Evolutionary conservation across 2,113 vertebrate species (phyloP), one percentile per base, ranked within the genome.

Genomic region (Neolamprologus caudopunctatus): DNA sequence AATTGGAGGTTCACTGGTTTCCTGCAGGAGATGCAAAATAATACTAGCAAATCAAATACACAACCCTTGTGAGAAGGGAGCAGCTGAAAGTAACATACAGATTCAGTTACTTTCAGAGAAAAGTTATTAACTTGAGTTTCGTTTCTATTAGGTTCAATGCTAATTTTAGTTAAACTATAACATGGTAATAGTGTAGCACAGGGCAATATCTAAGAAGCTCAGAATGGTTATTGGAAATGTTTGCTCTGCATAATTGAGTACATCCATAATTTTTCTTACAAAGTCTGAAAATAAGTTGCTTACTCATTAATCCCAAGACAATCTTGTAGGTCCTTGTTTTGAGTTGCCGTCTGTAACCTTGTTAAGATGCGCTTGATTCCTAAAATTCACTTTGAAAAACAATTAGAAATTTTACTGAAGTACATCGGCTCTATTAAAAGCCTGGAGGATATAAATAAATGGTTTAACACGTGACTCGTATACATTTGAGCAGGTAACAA

Each of bases 261-360:
- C 21, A 57, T 26, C 12, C 12, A 57, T 57, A 14, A 26, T 26
- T 57, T 57, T 57, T 57, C 12, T 14, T 57, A 0, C 12, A 57
- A 26, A 0, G 0, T 57, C 21, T 57, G 54, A 57, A 57, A 57
- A 26, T 57, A 57, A 57, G 54, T 57, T 57, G 2, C 21, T 7
- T 26, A 55, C 21, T 55, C 11, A 55, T 13, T 26, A 55, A 55
- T 55, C 54, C 53, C n/a, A 55, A 55, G 0, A 4, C 50, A 53
- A 53, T 53, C 9, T 53, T n/a, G 50, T 53, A 53, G 50, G 51
- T 53, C 51, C 51, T 53, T 11, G n/a, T 55, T 55, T 13, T 26
- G 11, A 55, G 54, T 55, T 3, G 0, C 1, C 1, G 0, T 55
- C 54, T 55, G 21, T 55, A 8, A 55, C 6, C 21, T 13, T 55